Percentiles rank a stretch among this genome's conserved stretches.
phyloP scores from a whole-genome alignment of 2,888 invertebrate genomes.

The Nowickia ferox region DNA sequence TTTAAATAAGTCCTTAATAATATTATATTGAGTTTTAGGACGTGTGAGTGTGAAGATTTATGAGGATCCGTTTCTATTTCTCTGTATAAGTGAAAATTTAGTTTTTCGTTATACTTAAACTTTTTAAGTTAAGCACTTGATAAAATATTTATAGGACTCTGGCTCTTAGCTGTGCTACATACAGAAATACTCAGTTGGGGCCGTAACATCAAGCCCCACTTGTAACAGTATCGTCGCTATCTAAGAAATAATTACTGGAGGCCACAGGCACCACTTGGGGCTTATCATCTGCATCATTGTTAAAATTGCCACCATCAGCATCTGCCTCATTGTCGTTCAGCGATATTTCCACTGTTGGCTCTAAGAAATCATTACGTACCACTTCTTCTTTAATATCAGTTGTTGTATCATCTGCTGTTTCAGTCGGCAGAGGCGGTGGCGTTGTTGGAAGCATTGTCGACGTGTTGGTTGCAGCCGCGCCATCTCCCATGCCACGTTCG shows the following conservation, averaged over 20 bases:
- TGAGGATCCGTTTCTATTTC: constrained; percentile 31
- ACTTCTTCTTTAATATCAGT: constrained; percentile 44
- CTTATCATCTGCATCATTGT: constrained; percentile 49
- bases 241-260: constrained; percentile 59
- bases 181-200: constrained; percentile 58
- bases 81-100: constrained; percentile 41
- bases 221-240: constrained; percentile 63
- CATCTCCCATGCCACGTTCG: constrained; percentile 81
- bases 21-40: constrained; percentile 18
- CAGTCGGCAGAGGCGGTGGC: constrained; percentile 78
- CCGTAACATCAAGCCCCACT: constrained; percentile 69
- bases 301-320: constrained; percentile 7
- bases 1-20: constrained; percentile 40
- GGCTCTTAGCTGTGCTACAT: constrained; percentile 39
- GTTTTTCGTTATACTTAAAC: constrained; percentile 46
- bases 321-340: constrained; percentile 31
- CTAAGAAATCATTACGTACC: constrained; percentile 47
- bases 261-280: constrained; percentile 62
- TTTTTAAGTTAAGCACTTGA: constrained; percentile 68
- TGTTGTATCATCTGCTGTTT: constrained; percentile 20
- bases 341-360: constrained; percentile 35
- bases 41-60: constrained; percentile 9
- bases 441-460: constrained; percentile 79
- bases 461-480: constrained; percentile 80
- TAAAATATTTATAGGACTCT: constrained; percentile 67